Conservation (phyloP, 2,797 vertebrate species). For the Acrossocheilus wenchowensis region DNA sequence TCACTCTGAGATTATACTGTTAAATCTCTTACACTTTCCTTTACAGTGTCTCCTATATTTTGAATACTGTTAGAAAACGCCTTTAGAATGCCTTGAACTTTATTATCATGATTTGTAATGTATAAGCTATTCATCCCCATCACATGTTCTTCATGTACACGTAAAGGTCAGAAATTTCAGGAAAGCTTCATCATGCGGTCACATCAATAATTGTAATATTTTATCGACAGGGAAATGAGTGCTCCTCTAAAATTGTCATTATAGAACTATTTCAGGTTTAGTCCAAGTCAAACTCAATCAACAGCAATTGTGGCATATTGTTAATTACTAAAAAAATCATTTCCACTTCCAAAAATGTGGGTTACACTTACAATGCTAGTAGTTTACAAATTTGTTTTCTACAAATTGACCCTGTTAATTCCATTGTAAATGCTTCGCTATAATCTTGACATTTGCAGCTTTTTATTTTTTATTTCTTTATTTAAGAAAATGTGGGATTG, state of each 20-base stretch:
- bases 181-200: conserved; percentile 15
- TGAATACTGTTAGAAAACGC: conserved; percentile 80
- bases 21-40: conserved; percentile 75
- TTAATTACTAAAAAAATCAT: neutral
- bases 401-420: neutral
- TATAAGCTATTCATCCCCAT: conserved; percentile 46
- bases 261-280: neutral
- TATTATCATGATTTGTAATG: conserved; percentile 69
- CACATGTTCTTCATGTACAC: conserved; percentile 34
- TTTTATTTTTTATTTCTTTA: neutral
- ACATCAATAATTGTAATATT: conserved; percentile 49
- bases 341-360: neutral
- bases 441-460: neutral
- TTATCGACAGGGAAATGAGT: neutral
- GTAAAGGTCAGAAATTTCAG: conserved; percentile 33
- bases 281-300: neutral
- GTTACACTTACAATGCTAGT: neutral
- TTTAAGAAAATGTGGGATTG: neutral
- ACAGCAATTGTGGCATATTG: neutral
- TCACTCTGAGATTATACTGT: conserved; percentile 67
- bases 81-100: conserved; percentile 69
- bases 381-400: neutral
- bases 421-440: neutral
- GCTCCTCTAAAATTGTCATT: neutral
- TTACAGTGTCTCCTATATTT: conserved; percentile 78